Conservation (phyloP, 2,113 vertebrate species). For the Rhea pennata region DNA sequence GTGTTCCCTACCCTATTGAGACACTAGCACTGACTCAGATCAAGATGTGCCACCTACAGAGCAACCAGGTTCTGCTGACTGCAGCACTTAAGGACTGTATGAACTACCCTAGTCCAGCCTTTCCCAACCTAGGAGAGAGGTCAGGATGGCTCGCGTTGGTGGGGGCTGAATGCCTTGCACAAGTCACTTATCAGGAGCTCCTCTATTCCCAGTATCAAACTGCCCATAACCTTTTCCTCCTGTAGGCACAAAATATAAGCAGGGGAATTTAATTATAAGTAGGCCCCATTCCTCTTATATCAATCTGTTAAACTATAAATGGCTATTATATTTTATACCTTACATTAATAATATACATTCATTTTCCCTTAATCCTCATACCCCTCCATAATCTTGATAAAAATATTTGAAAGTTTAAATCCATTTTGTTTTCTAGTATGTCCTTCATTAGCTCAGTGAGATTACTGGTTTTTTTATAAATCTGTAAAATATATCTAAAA, state of each 20-base stretch:
- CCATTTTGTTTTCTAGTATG: not conserved
- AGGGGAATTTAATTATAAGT: not conserved
- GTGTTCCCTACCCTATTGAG: not conserved
- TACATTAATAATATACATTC: not conserved
- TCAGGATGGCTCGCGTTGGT: rapidly evolving
- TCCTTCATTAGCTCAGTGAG: not conserved
- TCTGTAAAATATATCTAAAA: not conserved
- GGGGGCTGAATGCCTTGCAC: not conserved
- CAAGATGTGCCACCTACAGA: not conserved
- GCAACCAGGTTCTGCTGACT: not conserved
- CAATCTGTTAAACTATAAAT: not conserved
- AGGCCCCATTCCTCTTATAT: not conserved
- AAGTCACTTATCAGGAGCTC: not conserved
- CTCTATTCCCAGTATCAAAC: not conserved
- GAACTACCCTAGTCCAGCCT: not conserved
- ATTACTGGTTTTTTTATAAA: not conserved
- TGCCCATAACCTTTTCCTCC: not conserved
- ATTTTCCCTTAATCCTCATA: not conserved
- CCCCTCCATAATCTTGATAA: not conserved
- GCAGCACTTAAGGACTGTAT: not conserved
- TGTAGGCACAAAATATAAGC: not conserved
- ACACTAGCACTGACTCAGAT: not conserved
- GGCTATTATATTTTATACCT: not conserved
- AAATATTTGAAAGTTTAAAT: not conserved
- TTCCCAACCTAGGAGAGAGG: not conserved